phyloP scores from a whole-genome alignment of 2,797 vertebrate species.

The Xiphorhynchus erythropygius region DNA sequence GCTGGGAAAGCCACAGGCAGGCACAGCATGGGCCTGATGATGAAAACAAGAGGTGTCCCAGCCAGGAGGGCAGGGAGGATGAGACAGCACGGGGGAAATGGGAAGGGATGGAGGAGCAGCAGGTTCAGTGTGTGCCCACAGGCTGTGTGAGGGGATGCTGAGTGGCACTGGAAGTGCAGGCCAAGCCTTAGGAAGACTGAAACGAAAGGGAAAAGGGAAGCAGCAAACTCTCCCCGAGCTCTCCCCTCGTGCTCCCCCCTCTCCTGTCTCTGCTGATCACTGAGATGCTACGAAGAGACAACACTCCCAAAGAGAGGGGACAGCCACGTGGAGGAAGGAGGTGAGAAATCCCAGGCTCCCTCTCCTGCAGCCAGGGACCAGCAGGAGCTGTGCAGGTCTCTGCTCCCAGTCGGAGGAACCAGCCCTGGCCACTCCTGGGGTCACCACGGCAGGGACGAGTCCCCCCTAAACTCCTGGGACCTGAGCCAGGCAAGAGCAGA shows the following conservation, averaged over 20 bases:
- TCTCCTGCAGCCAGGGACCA: neutral
- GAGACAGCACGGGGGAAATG: neutral
- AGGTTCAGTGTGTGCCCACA: neutral
- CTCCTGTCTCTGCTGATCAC: neutral
- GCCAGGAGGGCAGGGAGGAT: neutral
- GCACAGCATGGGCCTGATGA: neutral
- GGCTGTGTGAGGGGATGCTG: accelerated
- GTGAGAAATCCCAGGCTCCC: neutral
- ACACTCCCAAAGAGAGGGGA: neutral
- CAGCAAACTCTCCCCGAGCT: neutral
- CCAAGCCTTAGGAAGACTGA: neutral
- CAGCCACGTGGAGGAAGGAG: neutral
- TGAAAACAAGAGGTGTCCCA: neutral
- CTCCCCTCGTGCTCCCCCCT: neutral
- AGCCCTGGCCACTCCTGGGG: neutral
- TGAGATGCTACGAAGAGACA: neutral
- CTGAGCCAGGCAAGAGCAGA: neutral
- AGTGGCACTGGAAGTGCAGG: neutral
- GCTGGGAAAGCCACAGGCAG: neutral
- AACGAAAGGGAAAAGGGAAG: neutral
- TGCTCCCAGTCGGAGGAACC: too few relatives aligned
- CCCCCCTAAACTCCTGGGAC: neutral
- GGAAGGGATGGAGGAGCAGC: neutral
- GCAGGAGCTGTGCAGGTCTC: neutral
- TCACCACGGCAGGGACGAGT: neutral